Evolutionary conservation across 2,113 vertebrate genomes (phyloP), one percentile per base, ranked within the genome.

Genomic region (Salvelinus namaycush): DNA sequence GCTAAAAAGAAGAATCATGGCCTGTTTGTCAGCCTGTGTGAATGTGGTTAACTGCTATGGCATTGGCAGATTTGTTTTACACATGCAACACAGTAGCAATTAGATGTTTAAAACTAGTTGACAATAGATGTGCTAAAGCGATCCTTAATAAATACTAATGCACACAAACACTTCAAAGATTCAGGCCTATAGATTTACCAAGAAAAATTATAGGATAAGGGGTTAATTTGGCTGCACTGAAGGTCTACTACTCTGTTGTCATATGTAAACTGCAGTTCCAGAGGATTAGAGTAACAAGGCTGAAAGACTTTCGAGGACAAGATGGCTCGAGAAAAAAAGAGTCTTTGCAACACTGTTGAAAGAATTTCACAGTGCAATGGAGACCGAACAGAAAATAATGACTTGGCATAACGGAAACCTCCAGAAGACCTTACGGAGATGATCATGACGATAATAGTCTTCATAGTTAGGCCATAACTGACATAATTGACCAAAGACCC

Each of bases 331-430:
- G 81, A 81, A 11, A 51, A 14, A 14, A 51, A 51, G 12, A 74
- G 66, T 81, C 39, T 31, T 18, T 68, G 31, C 39, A 64, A 49
- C 49, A 54, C 31, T 34, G 31, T 57, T 44, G 49, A 75, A 48
- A 44, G 8, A 80, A 87, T 80, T 39, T 79, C 79, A 60, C 85
- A 64, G 76, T 60, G n/a, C 59, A 22, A 77, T 26, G 74, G 9
- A 72, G 80, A 73, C 82, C 54, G 66, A 86, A 76, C 65, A 75
- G 68, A 82, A 77, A 74, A 39, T 59, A 85, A 81, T 83, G 82
- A 85, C 75, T 81, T 75, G 59, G 81, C 80, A 86, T 44, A 79
- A 79, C 66, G 39, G 62, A 79, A 44, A 20, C 59, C 20, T 22
- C 20, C n/a, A 60, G 59, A 60, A 60, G 59, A 60, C 59, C 18